phyloP scores from a whole-genome alignment of 2,888 invertebrate species.

The Eupithecia subumbrata region DNA sequence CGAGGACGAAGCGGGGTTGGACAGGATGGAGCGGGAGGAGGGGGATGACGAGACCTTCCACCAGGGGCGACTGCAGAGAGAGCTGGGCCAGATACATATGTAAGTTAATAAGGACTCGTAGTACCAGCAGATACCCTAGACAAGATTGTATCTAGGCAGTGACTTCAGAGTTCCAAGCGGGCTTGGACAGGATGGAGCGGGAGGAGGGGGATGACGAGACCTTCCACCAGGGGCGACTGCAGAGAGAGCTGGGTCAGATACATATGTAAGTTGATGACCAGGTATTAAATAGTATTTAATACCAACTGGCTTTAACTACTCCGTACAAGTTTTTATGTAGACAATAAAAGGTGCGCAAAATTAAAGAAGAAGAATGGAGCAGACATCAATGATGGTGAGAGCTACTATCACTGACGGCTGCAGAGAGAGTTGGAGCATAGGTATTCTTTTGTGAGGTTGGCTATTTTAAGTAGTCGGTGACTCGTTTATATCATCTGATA shows the following conservation, averaged over 20 bases:
- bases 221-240: conserved; percentile 90
- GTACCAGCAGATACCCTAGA: not conserved
- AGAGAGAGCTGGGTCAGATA: conserved; percentile 88
- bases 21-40: conserved; percentile 91
- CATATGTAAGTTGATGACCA: conserved; percentile 50
- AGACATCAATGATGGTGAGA: conserved; percentile 91
- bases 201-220: conserved; percentile 94
- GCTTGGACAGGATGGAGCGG: conserved; percentile 90
- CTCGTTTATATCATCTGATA: no score
- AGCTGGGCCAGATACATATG: conserved; percentile 94
- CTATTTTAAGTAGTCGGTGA: no score
- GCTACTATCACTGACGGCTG: conserved; percentile 91
- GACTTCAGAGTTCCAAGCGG: conserved; percentile 61
- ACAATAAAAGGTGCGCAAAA: no score
- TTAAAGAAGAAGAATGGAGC: no score
- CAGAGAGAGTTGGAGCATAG: conserved; percentile 88
- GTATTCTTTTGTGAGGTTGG: no score
- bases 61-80: conserved; percentile 89
- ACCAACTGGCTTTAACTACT: no score
- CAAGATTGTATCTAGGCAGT: no score
- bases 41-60: conserved; percentile 94
- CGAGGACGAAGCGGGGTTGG: conserved; percentile 92
- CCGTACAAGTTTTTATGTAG: no score
- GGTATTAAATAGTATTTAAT: no score
- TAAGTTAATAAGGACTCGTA: conserved; percentile 65